Base-by-base conservation (phyloP, 2,888 invertebrate genomes). In the Hermaeophaga mercurialis region DNA sequence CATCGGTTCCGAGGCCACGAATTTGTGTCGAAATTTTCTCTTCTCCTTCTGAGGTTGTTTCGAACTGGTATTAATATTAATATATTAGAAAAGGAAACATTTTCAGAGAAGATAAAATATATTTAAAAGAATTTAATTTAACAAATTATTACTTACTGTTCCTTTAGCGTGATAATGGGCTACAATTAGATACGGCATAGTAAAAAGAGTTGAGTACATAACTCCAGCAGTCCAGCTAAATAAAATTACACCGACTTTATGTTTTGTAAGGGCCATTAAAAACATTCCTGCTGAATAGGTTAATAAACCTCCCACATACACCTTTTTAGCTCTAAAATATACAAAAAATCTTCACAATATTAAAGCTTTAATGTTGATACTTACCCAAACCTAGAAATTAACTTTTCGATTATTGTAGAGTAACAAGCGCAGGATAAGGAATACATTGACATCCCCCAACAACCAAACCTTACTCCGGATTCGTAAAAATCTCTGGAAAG, bases 161-260 rank as follows among this genome's bases (percentile, higher is more conserved):
- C 91, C 90, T 57, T 87, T 87, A n/a, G 93, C 88, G 74, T 97
- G 96, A 75, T 96, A 97, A 75, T 94, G 91, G 3, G 97, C 96
- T 19, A 97, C 87, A 49, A 97, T 81, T 26, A 96, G 80, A 73
- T 96, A 97, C 1, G 96, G 96, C 94, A 97, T 94, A 7, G 96
- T 97, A 78, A 97, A 97, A 18, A 97, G 83, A 0, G 96, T 96
- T 9, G 96, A 95, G 78, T 97, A 97, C 94, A 96, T 95, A 41
- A 97, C 88, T 1, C 97, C 96, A 1, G 96, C 95, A 0, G 94
- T 89, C 85, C 94, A 92, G 64, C 96, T 94, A 76, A 94, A 93
- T 33, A 94, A 73, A 34, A 95, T 86, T 0, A 94, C 94, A 3
- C 91, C 91, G 11, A 85, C 82, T 57, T 85, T 87, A 55, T 90